Evolutionary conservation across 2,113 vertebrate genomes (phyloP).

Genomic region (Dryoscopus gambensis): DNA sequence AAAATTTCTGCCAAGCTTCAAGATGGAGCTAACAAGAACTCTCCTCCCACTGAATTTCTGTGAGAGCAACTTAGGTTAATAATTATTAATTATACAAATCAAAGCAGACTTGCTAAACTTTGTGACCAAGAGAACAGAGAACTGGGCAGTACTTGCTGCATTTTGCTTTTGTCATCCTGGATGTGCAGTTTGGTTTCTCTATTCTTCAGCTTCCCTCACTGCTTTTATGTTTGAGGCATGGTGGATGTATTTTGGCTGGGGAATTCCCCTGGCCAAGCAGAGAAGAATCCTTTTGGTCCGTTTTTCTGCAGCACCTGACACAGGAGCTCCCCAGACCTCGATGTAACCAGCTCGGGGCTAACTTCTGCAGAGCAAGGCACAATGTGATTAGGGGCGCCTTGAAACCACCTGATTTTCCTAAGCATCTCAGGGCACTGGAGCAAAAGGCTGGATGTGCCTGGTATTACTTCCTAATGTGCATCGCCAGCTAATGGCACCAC

Average conservation of each 20-base stretch:
- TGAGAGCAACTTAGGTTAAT: not conserved
- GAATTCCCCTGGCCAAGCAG: not conserved
- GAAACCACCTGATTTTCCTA: not conserved
- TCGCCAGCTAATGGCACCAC: not conserved
- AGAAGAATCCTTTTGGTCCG: rapidly evolving
- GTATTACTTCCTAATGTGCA: not conserved
- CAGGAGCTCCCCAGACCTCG: not conserved
- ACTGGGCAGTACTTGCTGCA: not conserved
- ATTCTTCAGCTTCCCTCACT: not conserved
- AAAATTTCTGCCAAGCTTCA: not conserved
- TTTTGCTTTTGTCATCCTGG: not conserved
- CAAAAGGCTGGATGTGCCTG: not conserved
- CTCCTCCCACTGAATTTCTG: not conserved
- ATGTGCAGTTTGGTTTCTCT: not conserved
- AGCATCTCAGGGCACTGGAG: not conserved
- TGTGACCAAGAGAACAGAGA: not conserved
- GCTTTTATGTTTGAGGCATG: not conserved
- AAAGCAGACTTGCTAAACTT: not conserved
- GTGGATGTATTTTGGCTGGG: not conserved
- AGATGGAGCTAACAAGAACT: not conserved
- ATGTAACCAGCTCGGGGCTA: not conserved
- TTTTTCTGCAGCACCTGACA: not conserved
- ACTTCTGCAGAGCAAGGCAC: not conserved
- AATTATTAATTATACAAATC: not conserved
- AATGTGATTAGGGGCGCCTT: not conserved